A percentile compares a stretch with the other conserved stretches of the same genome.
Evolutionary conservation across 2,113 vertebrate species (phyloP).

Genomic region (Tiliqua scincoides): DNA sequence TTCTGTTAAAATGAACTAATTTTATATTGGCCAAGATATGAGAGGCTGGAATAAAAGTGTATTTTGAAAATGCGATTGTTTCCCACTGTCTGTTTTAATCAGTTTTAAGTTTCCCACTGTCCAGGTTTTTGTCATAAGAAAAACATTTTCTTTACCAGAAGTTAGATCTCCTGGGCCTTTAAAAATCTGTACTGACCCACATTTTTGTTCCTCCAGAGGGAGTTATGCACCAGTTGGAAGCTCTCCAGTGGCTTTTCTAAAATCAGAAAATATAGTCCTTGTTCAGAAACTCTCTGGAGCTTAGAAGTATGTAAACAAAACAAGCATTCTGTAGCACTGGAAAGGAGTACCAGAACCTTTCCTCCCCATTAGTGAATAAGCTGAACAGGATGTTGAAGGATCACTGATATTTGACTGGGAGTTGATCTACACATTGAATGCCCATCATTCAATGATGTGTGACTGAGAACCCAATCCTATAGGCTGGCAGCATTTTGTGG

Average conservation of each 20-base stretch:
- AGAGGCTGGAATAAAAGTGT: background rate
- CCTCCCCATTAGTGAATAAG: background rate
- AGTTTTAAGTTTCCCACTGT: background rate
- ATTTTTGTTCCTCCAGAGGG: background rate
- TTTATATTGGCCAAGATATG: background rate
- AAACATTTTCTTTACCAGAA: background rate
- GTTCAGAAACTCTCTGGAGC: background rate
- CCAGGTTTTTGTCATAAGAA: background rate
- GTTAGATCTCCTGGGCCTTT: background rate
- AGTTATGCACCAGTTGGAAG: background rate
- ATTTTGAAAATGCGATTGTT: background rate
- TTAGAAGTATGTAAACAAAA: constrained; percentile 16
- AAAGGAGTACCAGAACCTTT: background rate
- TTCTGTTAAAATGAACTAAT: background rate
- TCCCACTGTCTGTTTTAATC: no score
- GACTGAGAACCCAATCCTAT: background rate
- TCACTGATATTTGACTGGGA: background rate
- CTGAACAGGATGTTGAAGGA: background rate
- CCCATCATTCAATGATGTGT: background rate
- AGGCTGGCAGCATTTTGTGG: no score
- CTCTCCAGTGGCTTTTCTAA: background rate
- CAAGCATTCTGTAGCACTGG: background rate
- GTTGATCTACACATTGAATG: background rate
- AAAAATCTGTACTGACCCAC: constrained; percentile 2
- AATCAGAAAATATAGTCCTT: background rate